Base-by-base conservation (phyloP, 2,113 vertebrate genomes). In the Gambusia holbrooki region DNA sequence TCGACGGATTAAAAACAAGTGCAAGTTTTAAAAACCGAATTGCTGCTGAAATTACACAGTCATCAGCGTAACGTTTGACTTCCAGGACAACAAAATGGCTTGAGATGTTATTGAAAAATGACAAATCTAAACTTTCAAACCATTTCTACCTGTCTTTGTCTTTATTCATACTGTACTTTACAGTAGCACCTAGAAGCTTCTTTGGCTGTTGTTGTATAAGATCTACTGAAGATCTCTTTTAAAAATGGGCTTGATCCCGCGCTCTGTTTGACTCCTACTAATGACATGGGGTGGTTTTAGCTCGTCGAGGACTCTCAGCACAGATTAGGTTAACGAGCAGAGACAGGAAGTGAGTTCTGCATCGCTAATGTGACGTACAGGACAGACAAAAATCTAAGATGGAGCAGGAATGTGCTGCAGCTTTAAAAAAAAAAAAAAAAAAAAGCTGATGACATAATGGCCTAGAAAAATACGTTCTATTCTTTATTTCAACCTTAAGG, bases 291-390 rank as follows among this genome's bases (percentile, higher is more conserved):
- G 72, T 87, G 76, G 12, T 91, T 88, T 84, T 71, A 73, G 70
- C 79, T 61, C 19, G 5, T 76, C 80, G 83, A 89, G 84, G 75
- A 77, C 83, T 78, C 78, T 81, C 79, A 88, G 73, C 89, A 87
- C 84, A 91, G 90, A 92, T 84, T 90, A 93, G 87, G 66, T 79
- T 88, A 88, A 93, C 88, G 84, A 86, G 81, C 84, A 79, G 83
- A 69, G 72, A 78, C 22, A 15, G 65, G n/a, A 63, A 73, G 72
- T 27, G 71, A 33, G 76, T 85, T 93, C 90, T 91, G 86, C 91
- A 92, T 92, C 40, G 80, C 86, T 93, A 90, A 93, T 93, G 86
- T 77, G 69, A 66, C 89, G 79, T 90, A 87, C 84, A 75, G 79
- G 65, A 88, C 86, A 86, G 79, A 88, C 77, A 84, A 81, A 37